phyloP scores from a whole-genome alignment of 2,888 invertebrate species.

The Amiota communis region DNA sequence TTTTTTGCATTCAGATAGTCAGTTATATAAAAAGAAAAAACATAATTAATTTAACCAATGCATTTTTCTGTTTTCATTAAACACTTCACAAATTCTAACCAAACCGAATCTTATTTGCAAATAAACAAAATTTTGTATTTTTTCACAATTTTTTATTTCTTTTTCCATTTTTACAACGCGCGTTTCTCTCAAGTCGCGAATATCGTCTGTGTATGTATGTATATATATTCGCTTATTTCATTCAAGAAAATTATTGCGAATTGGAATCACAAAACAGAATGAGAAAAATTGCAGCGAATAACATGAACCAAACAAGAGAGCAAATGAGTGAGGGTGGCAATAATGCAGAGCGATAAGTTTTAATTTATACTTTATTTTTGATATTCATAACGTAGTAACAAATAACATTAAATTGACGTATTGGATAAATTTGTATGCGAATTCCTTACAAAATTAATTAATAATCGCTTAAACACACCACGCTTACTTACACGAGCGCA shows the following conservation, averaged over 20 bases:
- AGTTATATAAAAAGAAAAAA: too few relatives aligned
- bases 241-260: conserved; percentile 64
- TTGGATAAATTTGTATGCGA: neutral
- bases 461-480: conserved; percentile 58
- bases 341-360: neutral
- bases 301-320: neutral
- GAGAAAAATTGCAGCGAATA: conserved; percentile 59
- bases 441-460: conserved; percentile 44
- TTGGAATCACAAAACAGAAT: conserved; percentile 59
- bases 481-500: conserved; percentile 42
- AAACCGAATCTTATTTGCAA: neutral
- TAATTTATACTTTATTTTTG: too few relatives aligned
- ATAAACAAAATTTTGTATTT: neutral
- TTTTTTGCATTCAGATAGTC: too few relatives aligned
- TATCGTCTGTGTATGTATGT: conserved; percentile 37
- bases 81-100: too few relatives aligned
- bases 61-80: too few relatives aligned
- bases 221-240: conserved; percentile 57
- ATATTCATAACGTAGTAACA: too few relatives aligned
- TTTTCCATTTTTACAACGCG: conserved; percentile 39
- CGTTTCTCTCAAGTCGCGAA: conserved; percentile 6
- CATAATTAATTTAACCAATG: too few relatives aligned
- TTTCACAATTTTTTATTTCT: conserved; percentile 8
- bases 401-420: neutral
- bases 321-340: neutral